Base-by-base conservation (phyloP, 1,140 invertebrate species). In the Patella vulgata region DNA sequence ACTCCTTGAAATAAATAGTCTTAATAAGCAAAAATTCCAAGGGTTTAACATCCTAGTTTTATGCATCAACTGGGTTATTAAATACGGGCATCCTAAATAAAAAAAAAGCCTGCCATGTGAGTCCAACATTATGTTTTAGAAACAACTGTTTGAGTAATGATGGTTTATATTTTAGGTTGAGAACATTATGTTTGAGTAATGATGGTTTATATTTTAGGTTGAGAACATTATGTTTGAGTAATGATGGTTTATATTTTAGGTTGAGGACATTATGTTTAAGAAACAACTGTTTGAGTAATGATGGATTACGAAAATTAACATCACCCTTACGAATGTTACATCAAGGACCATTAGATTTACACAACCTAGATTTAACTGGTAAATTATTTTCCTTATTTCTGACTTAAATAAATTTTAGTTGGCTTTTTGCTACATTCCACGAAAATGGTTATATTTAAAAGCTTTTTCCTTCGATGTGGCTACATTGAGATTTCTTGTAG, bases 361-460 rank as follows among this genome's bases (percentile, higher is more conserved):
- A 28, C 14, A 43, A 27, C 30, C 33, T 68, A n/a, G 62, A 66
- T 46, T 27, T 72, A 4, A 66, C 70, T 58, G 66, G 70, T 72
- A 63, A 33, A n/a, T n/a, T n/a, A n/a, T n/a, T 21, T 39, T 19
- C 0, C 19, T 3, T 8, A 0, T 6, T 25, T 39, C n/a, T n/a
- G 11, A 5, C 23, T 21, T 39, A 6, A 39, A 25, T 39, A 3
- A 25, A 14, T 40, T 42, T 2, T 33, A n/a, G n/a, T n/a, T n/a
- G n/a, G n/a, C n/a, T 56, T 56, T 31, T 19, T 48, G 28, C n/a
- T n/a, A n/a, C n/a, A n/a, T n/a, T n/a, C n/a, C n/a, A n/a, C n/a
- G n/a, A n/a, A n/a, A n/a, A n/a, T n/a, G n/a, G n/a, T n/a, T n/a
- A n/a, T n/a, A n/a, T n/a, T n/a, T n/a, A n/a, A n/a, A n/a, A n/a